Evolutionary conservation across 30 jellyfish, hydroid and myxozoan genomes (phyloP), one percentile per base, ranked within the genome.

Genomic region (Euphysa ruthae): DNA sequence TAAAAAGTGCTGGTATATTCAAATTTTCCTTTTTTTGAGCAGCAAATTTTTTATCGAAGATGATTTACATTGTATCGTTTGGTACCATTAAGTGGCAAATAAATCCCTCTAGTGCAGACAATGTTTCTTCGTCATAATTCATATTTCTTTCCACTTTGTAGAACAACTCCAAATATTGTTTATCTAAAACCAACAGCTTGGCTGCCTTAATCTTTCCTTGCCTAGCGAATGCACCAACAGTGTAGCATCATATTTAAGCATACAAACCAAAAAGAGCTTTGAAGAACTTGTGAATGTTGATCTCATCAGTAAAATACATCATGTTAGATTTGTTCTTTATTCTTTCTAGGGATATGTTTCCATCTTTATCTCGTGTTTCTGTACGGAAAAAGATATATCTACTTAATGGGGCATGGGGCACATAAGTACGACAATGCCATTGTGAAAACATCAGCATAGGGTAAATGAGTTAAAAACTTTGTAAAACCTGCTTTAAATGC

Each of bases 21-120:
- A 66, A 44, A 71, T 66, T 66, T 66, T 20, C 79, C 79, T 43
- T 54, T 73, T 31, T 66, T 66, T 13, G 3, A n/a, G 79, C 79
- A 38, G 74, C 24, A 46, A 1, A 43, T 21, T 24, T 42, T 21
- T 50, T 66, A 66, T 58, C n/a, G n/a, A n/a, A n/a, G n/a, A n/a
- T n/a, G n/a, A n/a, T n/a, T n/a, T n/a, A n/a, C n/a, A n/a, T 38
- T 38, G 52, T 38, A 12, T 8, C 52, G n/a, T 38, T 38, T 12
- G 14, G 52, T 38, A 38, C 52, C 52, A 38, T 38, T 38, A 38
- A 38, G 52, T 38, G 52, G n/a, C 52, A 38, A 38, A n/a, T 38
- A n/a, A 38, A 38, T 38, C 14, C 52, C n/a, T 38, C 52, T n/a
- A 38, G 52, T n/a, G 12, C 52, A 8, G 12, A 38, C 14, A 38